Evolutionary conservation across 2,888 invertebrate genomes (phyloP).

Genomic region (Bugula neritina): DNA sequence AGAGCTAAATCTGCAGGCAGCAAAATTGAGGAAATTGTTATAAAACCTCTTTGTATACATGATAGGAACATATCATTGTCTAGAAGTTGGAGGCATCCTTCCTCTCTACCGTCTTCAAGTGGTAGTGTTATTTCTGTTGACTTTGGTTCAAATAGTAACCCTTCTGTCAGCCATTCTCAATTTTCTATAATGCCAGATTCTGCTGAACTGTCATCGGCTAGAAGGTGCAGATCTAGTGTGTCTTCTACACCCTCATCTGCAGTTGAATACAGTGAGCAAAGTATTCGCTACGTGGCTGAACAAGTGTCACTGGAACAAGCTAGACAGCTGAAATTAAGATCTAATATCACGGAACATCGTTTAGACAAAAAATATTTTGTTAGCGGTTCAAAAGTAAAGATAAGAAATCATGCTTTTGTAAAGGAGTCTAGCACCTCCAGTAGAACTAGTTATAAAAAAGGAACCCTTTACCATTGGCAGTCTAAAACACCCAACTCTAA

Average conservation of each 20-base stretch:
- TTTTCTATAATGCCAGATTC: neutral
- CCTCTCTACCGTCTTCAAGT: neutral
- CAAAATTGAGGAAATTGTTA: conserved; percentile 13
- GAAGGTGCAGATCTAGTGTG: neutral
- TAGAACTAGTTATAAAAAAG: neutral
- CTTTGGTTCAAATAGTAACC: neutral
- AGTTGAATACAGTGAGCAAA: conserved; percentile 20
- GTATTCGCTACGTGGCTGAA: conserved; percentile 6
- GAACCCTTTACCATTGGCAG: too few species aligned
- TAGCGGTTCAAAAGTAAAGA: conserved; percentile 1
- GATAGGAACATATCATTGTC: neutral
- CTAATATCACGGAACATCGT: conserved; percentile 20
- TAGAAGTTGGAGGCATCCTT: neutral
- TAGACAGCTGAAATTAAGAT: neutral
- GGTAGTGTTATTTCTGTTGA: neutral
- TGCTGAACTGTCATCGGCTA: neutral
- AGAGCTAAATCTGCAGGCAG: neutral
- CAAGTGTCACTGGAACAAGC: conserved; percentile 16
- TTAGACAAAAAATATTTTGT: conserved; percentile 5
- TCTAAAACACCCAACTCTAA: neutral
- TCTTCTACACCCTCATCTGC: neutral
- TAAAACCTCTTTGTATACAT: conserved; percentile 3
- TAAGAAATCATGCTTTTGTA: neutral
- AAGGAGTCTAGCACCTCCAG: neutral
- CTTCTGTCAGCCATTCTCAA: neutral